Base-by-base conservation (phyloP, 2,113 vertebrate genomes). In the Benitochromis conjunctus region DNA sequence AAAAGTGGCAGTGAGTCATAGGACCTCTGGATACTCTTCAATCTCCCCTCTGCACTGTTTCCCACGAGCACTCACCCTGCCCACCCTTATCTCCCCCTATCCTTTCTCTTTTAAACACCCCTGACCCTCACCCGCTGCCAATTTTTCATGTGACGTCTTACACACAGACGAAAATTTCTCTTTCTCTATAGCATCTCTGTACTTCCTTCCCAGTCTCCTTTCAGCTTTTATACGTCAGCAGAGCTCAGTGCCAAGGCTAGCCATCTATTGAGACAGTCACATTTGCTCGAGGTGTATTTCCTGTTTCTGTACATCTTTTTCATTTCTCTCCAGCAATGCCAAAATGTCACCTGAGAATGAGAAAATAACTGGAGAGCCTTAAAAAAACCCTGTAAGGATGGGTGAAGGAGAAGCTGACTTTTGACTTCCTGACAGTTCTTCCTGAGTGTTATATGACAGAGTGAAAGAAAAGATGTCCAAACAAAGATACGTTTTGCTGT, bases 171-270 rank as follows among this genome's bases (percentile, higher is more conserved):
- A 38, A 90, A 54, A 58, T 60, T 86, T 55, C 43, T 82, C 29
- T 46, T 83, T 57, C 43, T 54, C 56, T 48, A 26, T 29, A 84
- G 58, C 51, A 16, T 85, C 83, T 48, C 79, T 19, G 21, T 51
- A 31, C 43, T 74, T 7, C 48, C 84, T 51, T 81, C 83, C 46
- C 57, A 29, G 46, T 69, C 69, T 84, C 14, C 48, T 83, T 85
- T 79, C 56, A 62, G 79, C 66, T 53, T 88, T 84, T 41, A 79
- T 62, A 80, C 36, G 24, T 85, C 87, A 86, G 86, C 66, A 64
- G 69, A 46, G 62, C 82, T 93, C 82, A 55, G 36, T 81, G 86
- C 88, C 89, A 90, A 90, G 87, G 86, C 78, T 79, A 79, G 56
- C 53, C 79, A 91, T 91, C 86, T 81, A 84, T 51, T 89, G 18